Evolutionary conservation across 2,113 vertebrate species (phyloP).

Genomic region (Opisthocomus hoazin): DNA sequence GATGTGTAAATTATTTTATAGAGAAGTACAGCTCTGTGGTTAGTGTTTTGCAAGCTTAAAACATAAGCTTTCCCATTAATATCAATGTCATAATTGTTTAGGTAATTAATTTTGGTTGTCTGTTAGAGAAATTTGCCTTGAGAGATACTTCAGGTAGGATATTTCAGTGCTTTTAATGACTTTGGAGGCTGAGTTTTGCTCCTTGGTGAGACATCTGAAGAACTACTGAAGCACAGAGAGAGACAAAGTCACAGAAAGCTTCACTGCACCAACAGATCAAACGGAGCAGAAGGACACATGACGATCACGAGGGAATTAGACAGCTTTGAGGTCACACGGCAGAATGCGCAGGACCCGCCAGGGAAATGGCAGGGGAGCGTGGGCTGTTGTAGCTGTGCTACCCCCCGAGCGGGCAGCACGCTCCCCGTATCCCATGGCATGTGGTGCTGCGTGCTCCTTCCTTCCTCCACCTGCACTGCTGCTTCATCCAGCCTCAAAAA

Average conservation of each 20-base stretch:
- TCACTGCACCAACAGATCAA: neutral
- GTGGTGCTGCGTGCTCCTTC: neutral
- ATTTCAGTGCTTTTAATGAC: neutral
- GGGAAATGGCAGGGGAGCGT: neutral
- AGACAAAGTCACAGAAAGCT: neutral
- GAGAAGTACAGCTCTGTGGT: neutral
- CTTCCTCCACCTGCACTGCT: neutral
- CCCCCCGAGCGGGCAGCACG: neutral
- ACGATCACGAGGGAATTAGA: constrained; percentile 15
- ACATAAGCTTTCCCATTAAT: neutral
- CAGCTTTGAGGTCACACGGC: constrained; percentile 3
- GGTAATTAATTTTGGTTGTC: neutral
- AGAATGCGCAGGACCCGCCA: neutral
- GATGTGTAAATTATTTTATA: neutral
- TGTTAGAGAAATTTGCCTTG: neutral
- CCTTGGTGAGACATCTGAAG: neutral
- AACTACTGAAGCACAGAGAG: neutral
- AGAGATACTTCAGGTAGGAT: neutral
- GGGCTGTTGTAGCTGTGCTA: neutral
- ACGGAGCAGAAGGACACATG: neutral
- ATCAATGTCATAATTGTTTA: neutral
- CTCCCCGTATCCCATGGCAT: neutral
- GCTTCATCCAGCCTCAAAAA: neutral
- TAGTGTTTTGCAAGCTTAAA: neutral
- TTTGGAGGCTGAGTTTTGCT: neutral